Base-by-base conservation (phyloP, 2,888 invertebrate species). In the Sturmia bella region DNA sequence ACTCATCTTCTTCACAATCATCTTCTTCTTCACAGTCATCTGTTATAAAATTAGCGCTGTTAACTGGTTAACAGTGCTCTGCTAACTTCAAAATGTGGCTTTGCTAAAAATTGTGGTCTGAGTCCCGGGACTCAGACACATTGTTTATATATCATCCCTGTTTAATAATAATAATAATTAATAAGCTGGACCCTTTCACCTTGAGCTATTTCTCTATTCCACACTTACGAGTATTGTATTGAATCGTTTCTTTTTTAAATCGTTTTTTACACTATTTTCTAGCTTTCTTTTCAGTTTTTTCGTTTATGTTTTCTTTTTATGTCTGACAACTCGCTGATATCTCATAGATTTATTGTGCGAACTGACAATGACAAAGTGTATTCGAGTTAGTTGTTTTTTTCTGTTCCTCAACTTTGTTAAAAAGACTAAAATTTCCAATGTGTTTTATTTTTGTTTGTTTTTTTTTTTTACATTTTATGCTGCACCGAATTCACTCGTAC, bases 291-390 rank as follows among this genome's bases (percentile, higher is more conserved):
- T 66, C 63, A 48, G 24, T 43, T 21, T 45, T 3, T 24, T 72
- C n/a, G 39, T 39, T 43, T 37, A 17, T 19, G 15, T 59, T 52
- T 21, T 56, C 57, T 72, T 54, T 83, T 75, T 80, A 78, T 75
- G 84, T 76, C 83, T 80, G 80, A 80, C 83, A 76, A 75, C 81
- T 74, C 79, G 83, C 84, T 86, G 88, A 87, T 88, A 88, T 88
- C 88, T 87, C 86, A 86, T 88, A 87, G 89, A 88, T 88, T 88
- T 88, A 89, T 88, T 89, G 88, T 88, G 88, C 86, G 85, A 87
- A 87, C 86, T 88, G 88, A 89, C 88, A 88, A 87, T 88, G 88
- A 88, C 89, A 89, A 89, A 88, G 88, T 89, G 88, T 87, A 87
- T 86, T 87, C 86, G 84, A 84, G 79, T 80, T 82, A 64, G 52